These are phyloP conservation scores for Myotis lucifugus DNA, from an alignment of 2,113 vertebrate genomes.

Conservation along the genomic window DNA sequence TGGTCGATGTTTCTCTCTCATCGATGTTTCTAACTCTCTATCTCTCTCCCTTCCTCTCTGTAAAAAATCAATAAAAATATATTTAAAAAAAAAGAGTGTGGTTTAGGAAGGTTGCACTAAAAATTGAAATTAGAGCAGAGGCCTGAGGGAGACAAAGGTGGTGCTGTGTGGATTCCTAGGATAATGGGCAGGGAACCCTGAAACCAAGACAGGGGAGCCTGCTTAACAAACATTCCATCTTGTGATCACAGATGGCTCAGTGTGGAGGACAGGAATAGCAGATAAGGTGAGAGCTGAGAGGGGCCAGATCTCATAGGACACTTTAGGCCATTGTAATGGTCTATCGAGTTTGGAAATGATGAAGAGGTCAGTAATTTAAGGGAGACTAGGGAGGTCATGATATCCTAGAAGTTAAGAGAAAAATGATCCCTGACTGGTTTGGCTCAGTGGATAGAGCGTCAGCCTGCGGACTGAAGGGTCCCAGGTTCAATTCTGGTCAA, in stretches of 20 bases:
- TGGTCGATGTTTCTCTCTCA: too few relatives aligned
- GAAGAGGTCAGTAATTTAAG: not conserved
- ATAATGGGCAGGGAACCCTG: not conserved
- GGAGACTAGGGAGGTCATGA: not conserved
- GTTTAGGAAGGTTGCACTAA: not conserved
- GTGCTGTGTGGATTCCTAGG: not conserved
- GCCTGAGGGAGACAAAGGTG: not conserved
- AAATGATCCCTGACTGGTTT: too few relatives aligned
- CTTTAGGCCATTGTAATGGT: not conserved
- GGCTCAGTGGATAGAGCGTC: too few relatives aligned
- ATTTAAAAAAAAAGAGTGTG: not conserved
- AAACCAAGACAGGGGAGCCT: accelerated
- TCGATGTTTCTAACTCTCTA: too few relatives aligned
- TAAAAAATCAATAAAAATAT: too few relatives aligned
- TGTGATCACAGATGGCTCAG: not conserved
- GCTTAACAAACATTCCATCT: not conserved
- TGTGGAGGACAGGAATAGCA: not conserved
- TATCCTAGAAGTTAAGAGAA: not conserved
- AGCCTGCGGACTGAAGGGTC: too few relatives aligned
- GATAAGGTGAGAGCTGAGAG: not conserved
- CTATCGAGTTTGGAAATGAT: not conserved
- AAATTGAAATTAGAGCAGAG: not conserved
- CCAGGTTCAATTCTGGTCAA: too few relatives aligned
- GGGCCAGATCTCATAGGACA: accelerated
- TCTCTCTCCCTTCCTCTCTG: too few relatives aligned